A percentile compares a stretch with the other conserved stretches of the same genome.
These are phyloP conservation scores for Contarinia nasturtii DNA, from an alignment of 1,140 invertebrate species.

Conservation along the genomic window DNA sequence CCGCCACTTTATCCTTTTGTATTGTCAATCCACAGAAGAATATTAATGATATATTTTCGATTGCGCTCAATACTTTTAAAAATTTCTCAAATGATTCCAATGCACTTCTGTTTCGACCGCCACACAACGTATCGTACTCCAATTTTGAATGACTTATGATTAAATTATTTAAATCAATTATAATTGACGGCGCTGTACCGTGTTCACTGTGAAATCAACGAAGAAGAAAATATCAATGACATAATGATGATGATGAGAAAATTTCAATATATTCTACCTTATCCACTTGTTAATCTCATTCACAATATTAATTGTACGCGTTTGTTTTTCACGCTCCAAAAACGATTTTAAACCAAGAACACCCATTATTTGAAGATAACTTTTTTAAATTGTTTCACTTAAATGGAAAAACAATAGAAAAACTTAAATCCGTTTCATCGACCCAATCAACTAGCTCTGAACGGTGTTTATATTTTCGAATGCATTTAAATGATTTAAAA, in stretches of 20 bases:
- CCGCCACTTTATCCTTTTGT: not conserved
- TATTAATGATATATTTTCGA: not conserved
- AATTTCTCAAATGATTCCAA: not conserved
- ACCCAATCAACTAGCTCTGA: too few relatives aligned
- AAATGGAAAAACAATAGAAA: too few relatives aligned
- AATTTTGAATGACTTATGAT: not conserved
- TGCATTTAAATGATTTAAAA: too few relatives aligned
- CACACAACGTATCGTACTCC: not conserved
- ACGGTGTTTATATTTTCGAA: too few relatives aligned
- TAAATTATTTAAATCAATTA: not conserved
- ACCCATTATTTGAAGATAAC: slow-evolving; percentile 1
- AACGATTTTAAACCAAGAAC: slow-evolving; percentile 1
- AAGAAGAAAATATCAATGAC: not conserved
- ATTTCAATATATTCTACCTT: not conserved
- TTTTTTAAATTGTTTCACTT: too few relatives aligned
- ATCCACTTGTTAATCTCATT: not conserved
- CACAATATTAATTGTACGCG: not conserved
- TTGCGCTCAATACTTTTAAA: not conserved
- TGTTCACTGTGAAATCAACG: not conserved
- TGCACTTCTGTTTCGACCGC: not conserved
- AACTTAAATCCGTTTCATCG: too few relatives aligned
- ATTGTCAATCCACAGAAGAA: not conserved
- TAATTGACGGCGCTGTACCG: not conserved
- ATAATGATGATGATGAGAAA: too few relatives aligned
- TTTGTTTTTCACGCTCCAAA: not conserved